A percentile compares a stretch with the other conserved stretches of the same genome.
phyloP scores from a whole-genome alignment of 1,140 invertebrate species.

The Drosophila pectinifera region DNA sequence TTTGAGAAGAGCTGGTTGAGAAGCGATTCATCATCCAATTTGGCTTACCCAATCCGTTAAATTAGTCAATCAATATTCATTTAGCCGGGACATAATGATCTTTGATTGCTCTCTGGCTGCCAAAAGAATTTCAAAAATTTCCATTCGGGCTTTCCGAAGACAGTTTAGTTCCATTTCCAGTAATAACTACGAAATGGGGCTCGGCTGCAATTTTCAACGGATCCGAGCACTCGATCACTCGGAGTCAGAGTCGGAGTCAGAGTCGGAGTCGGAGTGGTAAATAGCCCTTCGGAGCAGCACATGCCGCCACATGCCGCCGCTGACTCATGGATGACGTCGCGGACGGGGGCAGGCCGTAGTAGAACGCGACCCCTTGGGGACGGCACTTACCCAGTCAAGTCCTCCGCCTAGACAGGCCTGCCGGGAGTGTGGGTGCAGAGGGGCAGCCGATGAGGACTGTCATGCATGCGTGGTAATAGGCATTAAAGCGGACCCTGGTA shows the following conservation, averaged over 20 bases:
- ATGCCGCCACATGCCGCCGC: slow-evolving; percentile 14
- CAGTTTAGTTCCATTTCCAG: slow-evolving; percentile 26
- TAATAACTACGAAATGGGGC: slow-evolving; percentile 37
- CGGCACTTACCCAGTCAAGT: slow-evolving; percentile 63
- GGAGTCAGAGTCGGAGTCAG: slow-evolving; percentile 32
- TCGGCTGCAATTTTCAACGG: slow-evolving; percentile 42
- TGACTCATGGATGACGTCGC: slow-evolving; percentile 33
- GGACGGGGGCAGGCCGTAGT: slow-evolving; percentile 1
- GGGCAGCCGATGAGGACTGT: slow-evolving; percentile 42
- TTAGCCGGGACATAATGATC: slow-evolving; percentile 34
- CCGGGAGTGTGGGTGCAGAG: slow-evolving; percentile 42
- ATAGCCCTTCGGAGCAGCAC: slow-evolving; percentile 19
- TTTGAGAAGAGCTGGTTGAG: neutral
- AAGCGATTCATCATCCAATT: slow-evolving; percentile 14
- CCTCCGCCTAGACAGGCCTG: slow-evolving; percentile 53
- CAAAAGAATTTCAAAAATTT: slow-evolving; percentile 43
- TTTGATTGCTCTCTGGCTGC: slow-evolving; percentile 24
- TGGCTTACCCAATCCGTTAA: neutral
- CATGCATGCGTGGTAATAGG: slow-evolving; percentile 80
- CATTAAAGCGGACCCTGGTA: slow-evolving; percentile 58
- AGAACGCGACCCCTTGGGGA: slow-evolving; percentile 54
- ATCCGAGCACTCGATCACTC: slow-evolving; percentile 36
- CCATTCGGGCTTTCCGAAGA: slow-evolving; percentile 25
- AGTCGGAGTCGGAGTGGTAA: slow-evolving; percentile 35
- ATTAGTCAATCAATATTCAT: slow-evolving; percentile 43